Evolutionary conservation across 2,888 invertebrate genomes (phyloP).

Genomic region (Scaeva pyrastri): DNA sequence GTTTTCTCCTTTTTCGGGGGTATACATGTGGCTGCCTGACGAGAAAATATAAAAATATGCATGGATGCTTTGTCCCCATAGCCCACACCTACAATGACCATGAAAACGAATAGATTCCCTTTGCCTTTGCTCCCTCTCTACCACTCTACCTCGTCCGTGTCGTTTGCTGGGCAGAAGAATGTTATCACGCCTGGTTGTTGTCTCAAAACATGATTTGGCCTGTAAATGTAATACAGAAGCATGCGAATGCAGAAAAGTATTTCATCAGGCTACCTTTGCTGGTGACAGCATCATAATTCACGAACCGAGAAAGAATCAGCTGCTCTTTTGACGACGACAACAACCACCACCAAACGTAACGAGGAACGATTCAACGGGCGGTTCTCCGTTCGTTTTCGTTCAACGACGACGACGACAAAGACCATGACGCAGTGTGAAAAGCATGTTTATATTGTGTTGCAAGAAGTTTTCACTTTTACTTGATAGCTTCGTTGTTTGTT

Average conservation of each 20-base stretch:
- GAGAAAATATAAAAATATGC: not conserved
- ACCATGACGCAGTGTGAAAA: slow-evolving; percentile 30
- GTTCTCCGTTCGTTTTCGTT: slow-evolving; percentile 5
- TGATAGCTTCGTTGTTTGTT: slow-evolving; percentile 32
- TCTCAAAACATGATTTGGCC: slow-evolving; percentile 16
- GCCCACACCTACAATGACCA: slow-evolving; percentile 28
- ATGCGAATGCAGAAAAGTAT: slow-evolving; percentile 47
- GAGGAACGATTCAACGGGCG: not conserved
- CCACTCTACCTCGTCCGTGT: not conserved
- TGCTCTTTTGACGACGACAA: slow-evolving; percentile 20
- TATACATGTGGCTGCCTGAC: not conserved
- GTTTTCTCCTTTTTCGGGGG: not conserved
- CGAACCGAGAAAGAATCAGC: slow-evolving; percentile 55
- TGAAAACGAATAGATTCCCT: slow-evolving; percentile 26
- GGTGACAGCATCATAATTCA: slow-evolving; percentile 22
- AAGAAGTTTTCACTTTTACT: slow-evolving; percentile 72
- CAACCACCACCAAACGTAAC: not conserved
- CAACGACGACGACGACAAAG: not conserved
- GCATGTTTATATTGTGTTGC: slow-evolving; percentile 30
- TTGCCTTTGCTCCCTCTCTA: not conserved
- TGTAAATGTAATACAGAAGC: slow-evolving; percentile 59
- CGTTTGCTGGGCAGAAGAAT: not conserved
- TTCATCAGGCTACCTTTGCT: not conserved
- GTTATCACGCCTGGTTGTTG: not conserved
- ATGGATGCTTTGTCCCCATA: too few relatives aligned